Conservation (phyloP, 1,140 invertebrate species). For the Lordiphosa stackelbergi region DNA sequence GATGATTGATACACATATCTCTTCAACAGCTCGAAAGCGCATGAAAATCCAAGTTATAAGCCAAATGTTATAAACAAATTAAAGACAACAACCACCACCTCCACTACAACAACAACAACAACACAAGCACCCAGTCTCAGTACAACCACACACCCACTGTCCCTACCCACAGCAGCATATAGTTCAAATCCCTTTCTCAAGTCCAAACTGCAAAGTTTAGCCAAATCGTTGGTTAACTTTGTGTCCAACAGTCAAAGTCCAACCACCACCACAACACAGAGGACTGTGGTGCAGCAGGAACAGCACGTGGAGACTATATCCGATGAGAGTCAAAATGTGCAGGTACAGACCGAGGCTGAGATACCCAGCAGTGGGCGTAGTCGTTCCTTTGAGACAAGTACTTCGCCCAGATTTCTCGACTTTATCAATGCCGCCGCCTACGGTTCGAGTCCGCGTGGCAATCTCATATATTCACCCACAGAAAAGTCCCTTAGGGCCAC, state of each 20-base stretch:
- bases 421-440: conserved; percentile 62
- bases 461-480: conserved; percentile 30
- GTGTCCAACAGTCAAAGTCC: conserved; percentile 30
- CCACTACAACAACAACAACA: conserved; percentile 25
- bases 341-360: conserved; percentile 44
- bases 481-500: conserved; percentile 12
- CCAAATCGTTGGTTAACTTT: conserved; percentile 38
- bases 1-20: conserved; percentile 67
- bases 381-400: conserved; percentile 40
- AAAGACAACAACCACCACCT: conserved; percentile 42
- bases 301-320: conserved; percentile 48
- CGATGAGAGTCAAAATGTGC: conserved; percentile 58
- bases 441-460: conserved; percentile 37
- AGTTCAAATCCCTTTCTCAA: conserved; percentile 62
- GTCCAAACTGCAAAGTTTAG: conserved; percentile 49
- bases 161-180: conserved; percentile 31
- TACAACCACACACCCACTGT: conserved; percentile 20
- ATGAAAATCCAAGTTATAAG: conserved; percentile 65
- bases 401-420: conserved; percentile 46
- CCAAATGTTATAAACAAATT: conserved; percentile 51
- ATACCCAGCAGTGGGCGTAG: conserved; percentile 29
- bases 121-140: conserved; percentile 39
- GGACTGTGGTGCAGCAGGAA: conserved; percentile 30
- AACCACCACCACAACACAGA: conserved; percentile 1
- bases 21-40: conserved; percentile 76